Evolutionary conservation across 2,797 vertebrate genomes (phyloP).

Genomic region (Brachyrhaphis roseni): DNA sequence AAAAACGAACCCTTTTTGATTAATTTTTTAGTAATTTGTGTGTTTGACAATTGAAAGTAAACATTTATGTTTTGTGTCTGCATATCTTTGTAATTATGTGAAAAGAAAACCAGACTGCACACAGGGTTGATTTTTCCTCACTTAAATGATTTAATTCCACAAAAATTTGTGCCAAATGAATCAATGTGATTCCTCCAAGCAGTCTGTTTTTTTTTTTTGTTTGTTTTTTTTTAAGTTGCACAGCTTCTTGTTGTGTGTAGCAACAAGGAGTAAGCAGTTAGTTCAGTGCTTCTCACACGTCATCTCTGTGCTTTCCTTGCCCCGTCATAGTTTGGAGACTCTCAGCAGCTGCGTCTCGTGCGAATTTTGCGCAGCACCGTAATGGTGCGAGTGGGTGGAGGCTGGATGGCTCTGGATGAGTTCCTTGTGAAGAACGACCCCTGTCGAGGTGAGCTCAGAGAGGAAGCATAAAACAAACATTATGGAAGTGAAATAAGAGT

Average conservation of each 20-base stretch:
- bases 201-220: slow-evolving; percentile 66
- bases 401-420: slow-evolving; percentile 99
- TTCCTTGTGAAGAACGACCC: slow-evolving; percentile 99
- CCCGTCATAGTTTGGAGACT: slow-evolving; percentile 92
- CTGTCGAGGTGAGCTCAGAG: slow-evolving; percentile 88
- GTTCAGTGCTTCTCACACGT: slow-evolving; percentile 36
- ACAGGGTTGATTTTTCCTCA: not conserved
- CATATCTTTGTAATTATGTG: slow-evolving; percentile 21
- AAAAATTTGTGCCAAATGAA: not conserved
- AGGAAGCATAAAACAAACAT: not conserved
- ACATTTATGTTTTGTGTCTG: slow-evolving; percentile 51
- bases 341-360: slow-evolving; percentile 96
- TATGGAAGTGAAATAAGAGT: not conserved
- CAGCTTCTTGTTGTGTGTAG: slow-evolving; percentile 43
- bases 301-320: slow-evolving; percentile 37
- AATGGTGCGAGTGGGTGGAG: slow-evolving; percentile 98
- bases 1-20: slow-evolving; percentile 73
- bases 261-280: slow-evolving; percentile 2
- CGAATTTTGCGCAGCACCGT: slow-evolving; percentile 97
- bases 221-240: slow-evolving; percentile 60
- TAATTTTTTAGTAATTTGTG: slow-evolving; percentile 72
- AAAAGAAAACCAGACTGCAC: slow-evolving; percentile 58
- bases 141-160: not conserved
- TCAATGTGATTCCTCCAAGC: slow-evolving; percentile 13
- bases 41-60: slow-evolving; percentile 70